Evolutionary conservation across 2,797 vertebrate genomes (phyloP).

Genomic region (Gorsachius magnificus): DNA sequence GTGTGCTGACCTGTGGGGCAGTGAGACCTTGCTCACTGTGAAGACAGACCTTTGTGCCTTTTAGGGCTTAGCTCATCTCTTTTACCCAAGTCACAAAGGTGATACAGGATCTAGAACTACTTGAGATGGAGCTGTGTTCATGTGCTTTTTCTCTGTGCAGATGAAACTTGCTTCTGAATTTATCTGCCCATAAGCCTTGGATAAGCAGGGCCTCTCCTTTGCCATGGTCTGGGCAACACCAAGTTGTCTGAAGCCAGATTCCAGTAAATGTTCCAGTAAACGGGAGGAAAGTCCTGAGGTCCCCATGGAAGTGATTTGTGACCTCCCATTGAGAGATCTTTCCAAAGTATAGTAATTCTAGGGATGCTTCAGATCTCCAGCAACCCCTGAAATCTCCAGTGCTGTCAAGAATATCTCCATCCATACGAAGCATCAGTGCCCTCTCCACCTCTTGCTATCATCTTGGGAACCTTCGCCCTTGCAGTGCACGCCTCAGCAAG

Average conservation of each 20-base stretch:
- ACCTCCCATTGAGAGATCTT: not conserved
- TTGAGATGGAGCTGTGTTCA: not conserved
- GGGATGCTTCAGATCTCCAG: not conserved
- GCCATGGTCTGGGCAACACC: not conserved
- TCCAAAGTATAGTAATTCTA: not conserved
- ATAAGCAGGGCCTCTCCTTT: not conserved
- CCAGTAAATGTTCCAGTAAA: not conserved
- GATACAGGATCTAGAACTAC: not conserved
- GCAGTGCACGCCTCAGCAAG: not conserved
- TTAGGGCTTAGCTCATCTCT: not conserved
- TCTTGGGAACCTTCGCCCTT: not conserved
- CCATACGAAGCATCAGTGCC: fast-evolving
- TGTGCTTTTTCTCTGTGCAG: not conserved
- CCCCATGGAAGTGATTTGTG: not conserved
- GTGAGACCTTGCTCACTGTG: not conserved
- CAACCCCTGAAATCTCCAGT: not conserved
- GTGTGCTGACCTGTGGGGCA: not conserved
- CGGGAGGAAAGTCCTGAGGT: not conserved
- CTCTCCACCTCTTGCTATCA: not conserved
- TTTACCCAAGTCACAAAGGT: not conserved
- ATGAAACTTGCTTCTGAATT: not conserved
- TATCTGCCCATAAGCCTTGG: not conserved
- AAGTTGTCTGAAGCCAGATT: not conserved
- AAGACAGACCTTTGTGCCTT: not conserved
- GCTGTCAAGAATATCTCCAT: not conserved